phyloP scores from a whole-genome alignment of 1,140 invertebrate species.

The Pteromalus puparum region DNA sequence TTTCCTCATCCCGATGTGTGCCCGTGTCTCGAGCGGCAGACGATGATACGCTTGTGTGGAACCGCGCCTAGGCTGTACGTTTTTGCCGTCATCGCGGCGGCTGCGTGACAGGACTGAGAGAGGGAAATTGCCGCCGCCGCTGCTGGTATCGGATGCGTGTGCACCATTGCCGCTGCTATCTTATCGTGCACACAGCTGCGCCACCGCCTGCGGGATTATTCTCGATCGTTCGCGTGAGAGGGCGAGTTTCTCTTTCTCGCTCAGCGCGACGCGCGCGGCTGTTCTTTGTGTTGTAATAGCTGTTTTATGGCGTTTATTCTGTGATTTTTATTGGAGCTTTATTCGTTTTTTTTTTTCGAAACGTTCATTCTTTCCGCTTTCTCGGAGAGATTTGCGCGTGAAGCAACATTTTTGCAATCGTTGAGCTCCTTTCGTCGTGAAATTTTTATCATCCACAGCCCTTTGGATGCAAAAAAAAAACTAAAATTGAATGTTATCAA shows the following conservation, averaged over 20 bases:
- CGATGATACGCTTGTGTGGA: constrained; percentile 12
- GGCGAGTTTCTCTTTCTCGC: background rate
- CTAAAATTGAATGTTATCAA: constrained; percentile 19
- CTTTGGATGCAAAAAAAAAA: constrained; percentile 53
- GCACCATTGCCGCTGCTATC: background rate
- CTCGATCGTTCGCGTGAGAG: background rate
- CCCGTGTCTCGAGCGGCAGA: background rate
- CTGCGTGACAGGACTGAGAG: background rate
- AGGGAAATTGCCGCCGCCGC: background rate
- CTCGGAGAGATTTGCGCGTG: no score
- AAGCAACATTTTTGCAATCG: no score
- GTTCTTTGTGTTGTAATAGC: background rate
- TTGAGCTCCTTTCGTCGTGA: no score
- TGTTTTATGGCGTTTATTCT: background rate
- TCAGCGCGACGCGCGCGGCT: background rate
- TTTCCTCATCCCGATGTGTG: background rate
- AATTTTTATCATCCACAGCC: no score
- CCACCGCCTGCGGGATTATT: background rate
- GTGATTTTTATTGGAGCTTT: background rate
- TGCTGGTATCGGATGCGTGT: background rate
- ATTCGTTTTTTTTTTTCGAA: background rate
- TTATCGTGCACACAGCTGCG: background rate
- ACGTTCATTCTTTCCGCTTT: background rate
- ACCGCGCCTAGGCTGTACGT: background rate
- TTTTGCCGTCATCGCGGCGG: background rate